Conservation (phyloP, 2,888 invertebrate genomes). For the Monochamus alternatus region DNA sequence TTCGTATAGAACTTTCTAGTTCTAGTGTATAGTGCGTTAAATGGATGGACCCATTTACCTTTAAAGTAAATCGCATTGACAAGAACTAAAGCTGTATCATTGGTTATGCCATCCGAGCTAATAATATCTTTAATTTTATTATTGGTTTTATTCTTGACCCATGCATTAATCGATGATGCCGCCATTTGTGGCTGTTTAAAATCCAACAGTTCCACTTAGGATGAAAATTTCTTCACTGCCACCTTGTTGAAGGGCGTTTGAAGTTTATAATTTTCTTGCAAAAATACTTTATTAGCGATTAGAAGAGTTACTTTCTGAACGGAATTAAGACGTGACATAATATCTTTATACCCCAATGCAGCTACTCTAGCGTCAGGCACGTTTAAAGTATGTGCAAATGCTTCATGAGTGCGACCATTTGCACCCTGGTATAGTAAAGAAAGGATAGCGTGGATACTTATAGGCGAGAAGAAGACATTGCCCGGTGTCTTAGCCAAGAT, state of each 20-base stretch:
- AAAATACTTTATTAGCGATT: conserved; percentile 61
- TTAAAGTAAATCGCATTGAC: conserved; percentile 57
- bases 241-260: conserved; percentile 74
- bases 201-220: conserved; percentile 75
- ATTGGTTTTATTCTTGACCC: conserved; percentile 71
- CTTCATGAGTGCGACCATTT: conserved; percentile 38
- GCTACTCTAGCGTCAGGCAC: conserved; percentile 42
- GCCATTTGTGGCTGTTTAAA: too few species aligned
- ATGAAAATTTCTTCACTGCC: conserved; percentile 76
- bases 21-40: conserved; percentile 74
- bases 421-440: too few species aligned
- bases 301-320: conserved; percentile 74
- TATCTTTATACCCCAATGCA: conserved; percentile 54
- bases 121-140: conserved; percentile 65
- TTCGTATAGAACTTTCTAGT: conserved; percentile 66
- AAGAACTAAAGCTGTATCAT: conserved; percentile 81
- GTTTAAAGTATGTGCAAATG: conserved; percentile 59
- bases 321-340: conserved; percentile 61
- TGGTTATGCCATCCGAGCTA: conserved; percentile 72
- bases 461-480: too few species aligned
- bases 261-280: conserved; percentile 74
- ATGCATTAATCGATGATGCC: conserved; percentile 73
- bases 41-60: conserved; percentile 67
- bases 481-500: too few species aligned
- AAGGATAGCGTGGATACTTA: too few species aligned